Evolutionary conservation across 1,140 invertebrate species (phyloP), one percentile per base, ranked within the genome.

Genomic region (Proctacanthus coquilletti): DNA sequence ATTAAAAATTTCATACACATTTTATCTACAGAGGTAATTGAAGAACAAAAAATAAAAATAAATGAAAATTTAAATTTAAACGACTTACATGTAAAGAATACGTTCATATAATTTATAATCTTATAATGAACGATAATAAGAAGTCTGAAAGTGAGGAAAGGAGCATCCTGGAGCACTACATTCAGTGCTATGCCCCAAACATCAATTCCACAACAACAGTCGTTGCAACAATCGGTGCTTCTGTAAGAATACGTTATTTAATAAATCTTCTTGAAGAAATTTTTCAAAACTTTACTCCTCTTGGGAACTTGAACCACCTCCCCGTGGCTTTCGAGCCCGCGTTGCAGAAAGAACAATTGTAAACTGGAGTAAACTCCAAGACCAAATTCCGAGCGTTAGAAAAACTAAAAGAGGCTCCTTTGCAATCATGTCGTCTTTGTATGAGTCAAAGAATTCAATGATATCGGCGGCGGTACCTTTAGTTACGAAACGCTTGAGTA

Each of bases 391-490:
- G 41, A 87, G 61, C 0, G 82, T 85, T 0, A 85, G 60, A 20
- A 79, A 69, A 0, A 84, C 81, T 3, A 87, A 62, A 4, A 83
- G 65, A 3, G 73, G 74, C 46, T 84, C 77, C 0, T 69, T 60
- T 0, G 78, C 76, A 20, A 87, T 80, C 43, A 74, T 77, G 34
- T 83, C 79, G 47, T 86, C 83, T 61, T 86, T 86, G 63, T 94
- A 93, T 0, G 88, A 89, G 55, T 94, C 89, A 58, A 93, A 93
- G 59, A 95, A 93, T 60, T 95, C 89, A 19, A 94, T 89, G 39
- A 95, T 95, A 56, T 95, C 91, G 0, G 87, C 88, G 0, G 88
- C 88, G 3, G 86, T 91, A 29, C 72, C 71, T 73, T 18, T 4
- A 18, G 9, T 33, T 9, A 9, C 9, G 15, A 33, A 33, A 33